These are phyloP conservation scores for Leucoraja ocellata DNA, from an alignment of 2,797 vertebrate species.

Conservation along the genomic window DNA sequence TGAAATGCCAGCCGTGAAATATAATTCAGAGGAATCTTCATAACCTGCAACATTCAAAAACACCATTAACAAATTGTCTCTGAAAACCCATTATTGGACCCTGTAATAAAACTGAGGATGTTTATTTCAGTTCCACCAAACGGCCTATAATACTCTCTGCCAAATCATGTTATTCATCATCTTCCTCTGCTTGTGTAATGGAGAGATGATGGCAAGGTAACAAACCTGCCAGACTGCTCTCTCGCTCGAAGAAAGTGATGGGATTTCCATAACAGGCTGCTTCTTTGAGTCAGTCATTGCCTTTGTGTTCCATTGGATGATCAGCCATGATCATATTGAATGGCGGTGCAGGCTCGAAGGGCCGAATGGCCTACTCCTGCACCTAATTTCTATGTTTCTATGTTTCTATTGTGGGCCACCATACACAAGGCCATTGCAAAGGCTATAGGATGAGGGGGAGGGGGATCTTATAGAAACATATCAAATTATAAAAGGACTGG, in stretches of 20 bases:
- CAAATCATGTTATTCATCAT: not conserved
- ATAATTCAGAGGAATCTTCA: not conserved
- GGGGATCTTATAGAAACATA: no score
- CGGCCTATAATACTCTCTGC: not conserved
- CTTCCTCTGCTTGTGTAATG: not conserved
- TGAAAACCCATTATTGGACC: not conserved
- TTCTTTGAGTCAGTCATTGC: not conserved
- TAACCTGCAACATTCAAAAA: not conserved
- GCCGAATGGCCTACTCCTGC: no score
- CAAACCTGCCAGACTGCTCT: not conserved
- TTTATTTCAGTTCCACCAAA: not conserved
- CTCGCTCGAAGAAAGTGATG: not conserved
- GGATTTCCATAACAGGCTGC: not conserved
- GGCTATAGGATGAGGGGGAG: no score
- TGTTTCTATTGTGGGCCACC: no score
- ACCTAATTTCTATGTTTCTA: no score
- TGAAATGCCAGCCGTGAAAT: not conserved
- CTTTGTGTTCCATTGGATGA: no score
- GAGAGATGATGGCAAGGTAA: not conserved
- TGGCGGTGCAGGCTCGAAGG: no score
- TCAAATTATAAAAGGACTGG: no score
- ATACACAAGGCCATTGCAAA: no score
- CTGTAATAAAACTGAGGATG: not conserved
- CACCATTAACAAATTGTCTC: conserved; percentile 12
- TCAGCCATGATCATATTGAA: no score